Conservation (phyloP, 2,797 vertebrate genomes). For the Hephaestus fuliginosus region DNA sequence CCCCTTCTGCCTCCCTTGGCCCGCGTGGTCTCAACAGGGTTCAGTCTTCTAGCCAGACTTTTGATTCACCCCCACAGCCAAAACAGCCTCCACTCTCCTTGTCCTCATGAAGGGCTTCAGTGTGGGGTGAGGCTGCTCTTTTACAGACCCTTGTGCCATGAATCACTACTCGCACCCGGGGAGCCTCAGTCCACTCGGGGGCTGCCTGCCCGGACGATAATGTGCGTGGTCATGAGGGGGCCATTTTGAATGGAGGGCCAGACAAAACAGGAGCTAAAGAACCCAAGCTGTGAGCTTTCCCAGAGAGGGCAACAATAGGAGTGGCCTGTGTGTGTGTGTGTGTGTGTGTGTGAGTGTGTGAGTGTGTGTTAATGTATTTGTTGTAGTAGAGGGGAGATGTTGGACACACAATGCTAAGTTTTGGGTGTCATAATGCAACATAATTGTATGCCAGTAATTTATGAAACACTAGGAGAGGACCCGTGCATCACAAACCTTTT, state of each 20-base stretch:
- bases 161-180: conserved; percentile 79
- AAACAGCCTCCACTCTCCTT: conserved; percentile 72
- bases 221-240: conserved; percentile 78
- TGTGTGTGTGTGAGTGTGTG: conserved; percentile 50
- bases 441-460: conserved; percentile 73
- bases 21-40: conserved; percentile 62
- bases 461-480: conserved; percentile 74
- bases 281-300: conserved; percentile 79
- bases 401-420: conserved; percentile 69
- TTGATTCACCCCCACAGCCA: conserved; percentile 71
- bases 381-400: conserved; percentile 52
- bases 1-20: conserved; percentile 43
- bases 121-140: conserved; percentile 78
- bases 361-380: conserved; percentile 58
- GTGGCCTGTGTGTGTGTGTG: conserved; percentile 38
- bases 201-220: conserved; percentile 72
- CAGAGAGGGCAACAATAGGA: conserved; percentile 66
- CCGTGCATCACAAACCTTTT: conserved; percentile 75
- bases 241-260: conserved; percentile 78
- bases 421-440: conserved; percentile 67
- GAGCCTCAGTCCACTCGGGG: conserved; percentile 76
- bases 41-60: conserved; percentile 67
- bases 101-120: conserved; percentile 65
- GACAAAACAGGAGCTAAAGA: conserved; percentile 81
- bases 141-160: conserved; percentile 81